A percentile compares a stretch with the other conserved stretches of the same genome.
Conservation (phyloP, 1,140 invertebrate species). For the Brachionus rotundiformis region DNA sequence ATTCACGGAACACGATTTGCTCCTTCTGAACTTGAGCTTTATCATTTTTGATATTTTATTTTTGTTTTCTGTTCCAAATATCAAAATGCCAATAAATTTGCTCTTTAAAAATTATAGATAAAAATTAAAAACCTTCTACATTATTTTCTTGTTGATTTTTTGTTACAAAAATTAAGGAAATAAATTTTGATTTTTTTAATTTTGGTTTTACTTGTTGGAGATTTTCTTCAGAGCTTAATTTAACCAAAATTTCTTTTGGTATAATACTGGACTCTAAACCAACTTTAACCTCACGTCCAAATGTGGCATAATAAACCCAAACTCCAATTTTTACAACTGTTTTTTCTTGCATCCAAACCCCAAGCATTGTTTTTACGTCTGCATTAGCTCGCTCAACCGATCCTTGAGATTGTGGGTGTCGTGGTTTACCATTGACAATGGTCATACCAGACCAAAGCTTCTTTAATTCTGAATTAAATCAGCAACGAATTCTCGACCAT, state of each 20-base stretch:
- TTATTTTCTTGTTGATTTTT: no score
- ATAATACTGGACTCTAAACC: background rate
- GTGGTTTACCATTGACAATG: slow-evolving; percentile 55
- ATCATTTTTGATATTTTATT: no score
- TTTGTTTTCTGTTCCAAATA: no score
- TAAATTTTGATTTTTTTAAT: no score
- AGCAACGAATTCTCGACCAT: slow-evolving; percentile 55
- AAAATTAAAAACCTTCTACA: no score
- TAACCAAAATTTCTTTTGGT: background rate
- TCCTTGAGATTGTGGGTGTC: slow-evolving; percentile 56
- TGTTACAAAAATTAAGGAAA: no score
- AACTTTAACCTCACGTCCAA: background rate
- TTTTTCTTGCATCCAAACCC: no score
- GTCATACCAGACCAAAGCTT: slow-evolving; percentile 53
- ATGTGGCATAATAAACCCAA: background rate
- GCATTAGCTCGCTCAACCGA: slow-evolving; percentile 54
- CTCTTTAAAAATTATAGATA: no score
- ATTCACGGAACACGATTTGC: no score
- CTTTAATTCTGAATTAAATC: slow-evolving; percentile 54
- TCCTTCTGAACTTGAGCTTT: no score
- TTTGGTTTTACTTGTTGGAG: background rate
- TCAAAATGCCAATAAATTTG: no score
- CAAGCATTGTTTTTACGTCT: slow-evolving; percentile 51
- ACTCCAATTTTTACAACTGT: no score
- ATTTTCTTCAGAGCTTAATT: background rate